Evolutionary conservation across 1,140 invertebrate genomes (phyloP), one percentile per base, ranked within the genome.

Genomic region (Nephila pilipes): DNA sequence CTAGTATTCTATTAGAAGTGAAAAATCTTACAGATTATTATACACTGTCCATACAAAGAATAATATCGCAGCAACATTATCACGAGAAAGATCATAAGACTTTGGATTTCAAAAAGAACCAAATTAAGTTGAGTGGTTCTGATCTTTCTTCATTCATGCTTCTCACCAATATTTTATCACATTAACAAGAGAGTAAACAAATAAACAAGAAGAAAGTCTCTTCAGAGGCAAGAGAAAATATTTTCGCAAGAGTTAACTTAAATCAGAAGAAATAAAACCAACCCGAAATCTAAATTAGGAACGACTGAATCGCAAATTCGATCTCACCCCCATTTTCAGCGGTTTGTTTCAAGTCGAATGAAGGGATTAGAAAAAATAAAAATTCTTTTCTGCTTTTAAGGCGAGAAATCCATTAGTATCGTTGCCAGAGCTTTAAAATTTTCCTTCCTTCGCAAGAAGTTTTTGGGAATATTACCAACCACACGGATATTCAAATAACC

Each of bases 291-390:
- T 29, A 75, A 75, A 75, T 75, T 75, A 75, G 29, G 29, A 75
- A 14, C 14, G 69, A 75, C 69, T 75, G 32, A 75, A 75, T 75
- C 32, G 46, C 69, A 75, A 75, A 75, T 32, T 75, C 32, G 69
- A 75, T 75, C 69, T 36, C 69, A 12, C 32, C 29, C 1, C 29
- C 25, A 32, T 75, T 75, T 75, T 20, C 69, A 32, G 69, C 29
- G 69, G 69, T 75, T 75, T 75, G 69, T 75, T 75, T 75, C 69
- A 75, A 75, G 69, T 36, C 29, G 32, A 25, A 75, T 75, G 29
- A 75, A 18, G 69, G 69, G 69, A 75, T 75, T 75, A 36, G 14
- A 36, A 36, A 18, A 75, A 75, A 18, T 36, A 32, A 75, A 75
- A 16, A 10, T 32, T 10, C 69, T 75, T 75, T 75, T 75, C n/a